Evolutionary conservation across 2,113 vertebrate genomes (phyloP), one percentile per base, ranked within the genome.

Genomic region (Dendrocopos noguchii): DNA sequence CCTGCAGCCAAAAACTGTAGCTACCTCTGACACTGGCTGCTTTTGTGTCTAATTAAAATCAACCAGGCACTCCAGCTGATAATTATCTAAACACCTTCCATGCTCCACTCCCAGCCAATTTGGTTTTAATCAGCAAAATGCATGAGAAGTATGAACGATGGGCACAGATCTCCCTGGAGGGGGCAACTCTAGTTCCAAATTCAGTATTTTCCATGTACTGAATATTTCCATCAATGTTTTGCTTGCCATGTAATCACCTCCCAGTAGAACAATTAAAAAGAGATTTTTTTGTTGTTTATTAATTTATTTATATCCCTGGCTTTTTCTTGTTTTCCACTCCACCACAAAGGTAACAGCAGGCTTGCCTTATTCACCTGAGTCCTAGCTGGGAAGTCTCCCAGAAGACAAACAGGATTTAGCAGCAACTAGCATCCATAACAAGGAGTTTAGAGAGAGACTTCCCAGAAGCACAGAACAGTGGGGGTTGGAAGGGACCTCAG

Each of bases 201-300:
- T 91, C 84, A 95, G 84, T 89, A 79, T 95, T 93, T 93, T 95
- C 94, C 67, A 74, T 75, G 71, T 79, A 91, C 68, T 73, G 65
- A 71, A 64, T 93, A 89, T 97, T 95, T 96, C 95, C 95, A 95
- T 87, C 80, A 85, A 87, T 63, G 88, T 90, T 96, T 84, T 96
- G 91, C 94, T 96, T 95, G 92, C 96, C 93, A 96, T 73, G 80
- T 95, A 97, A 97, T 97, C 93, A 97, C 73, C 66, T 98, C 97
- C 95, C 97, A 97, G 88, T 53, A 96, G 97, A 95, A 97, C 92
- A 97, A 97, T 97, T 98, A 97, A 96, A 93, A 91, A 90, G 68
- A 67, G 24, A 11, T 44, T 42, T 52, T 47, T 47, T 52, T 24
- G 13, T 22, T 44, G 7, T 63, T 39, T 12, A 36, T 64, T 55